Base-by-base conservation (phyloP, 1,140 invertebrate genomes). In the Gonioctena quinquepunctata region DNA sequence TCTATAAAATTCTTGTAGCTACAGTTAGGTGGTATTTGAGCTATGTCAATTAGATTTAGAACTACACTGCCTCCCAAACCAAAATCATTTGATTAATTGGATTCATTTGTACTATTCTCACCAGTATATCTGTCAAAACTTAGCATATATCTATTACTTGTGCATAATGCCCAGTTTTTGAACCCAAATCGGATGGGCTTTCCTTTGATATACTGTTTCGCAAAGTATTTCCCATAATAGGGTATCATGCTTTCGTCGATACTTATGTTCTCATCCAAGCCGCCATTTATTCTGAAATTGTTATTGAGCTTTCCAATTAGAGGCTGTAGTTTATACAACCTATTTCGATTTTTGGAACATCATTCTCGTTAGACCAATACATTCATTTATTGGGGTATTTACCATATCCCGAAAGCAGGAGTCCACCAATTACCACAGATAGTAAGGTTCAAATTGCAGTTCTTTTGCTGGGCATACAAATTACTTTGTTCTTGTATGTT, bases 151-250 rank as follows among this genome's bases (percentile, higher is more conserved):
- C 71, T 71, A 62, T 4, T 71, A 28, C 33, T 71, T 64, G 69
- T 62, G 61, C 70, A 72, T 16, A 76, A 13, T 8, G 72, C 67
- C 71, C 73, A 75, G 56, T 73, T 70, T 52, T 77, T 75, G 56
- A 66, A 76, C 3, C 74, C 76, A 71, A 77, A 74, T 28, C 67
- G 66, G 48, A 76, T 76, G 2, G 74, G 74, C 54, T 77, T 69
- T 16, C 26, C 28, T 18, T 28, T 23, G 11, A 69, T 64, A 57
- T 48, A 69, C 50, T 69, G 57, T 64, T 69, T 49, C 42, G 60
- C 67, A 28, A 22, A 49, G 26, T 69, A 22, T 25, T 64, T 62
- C 11, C 75, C 70, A 49, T 76, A 76, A 50, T 73, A 74, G 13
- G 71, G 71, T 25, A 74, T 71, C 71, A 74, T 74, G 42, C 69